Evolutionary conservation across 2,797 vertebrate genomes (phyloP), one percentile per base, ranked within the genome.

Genomic region (Chelonia mydas): DNA sequence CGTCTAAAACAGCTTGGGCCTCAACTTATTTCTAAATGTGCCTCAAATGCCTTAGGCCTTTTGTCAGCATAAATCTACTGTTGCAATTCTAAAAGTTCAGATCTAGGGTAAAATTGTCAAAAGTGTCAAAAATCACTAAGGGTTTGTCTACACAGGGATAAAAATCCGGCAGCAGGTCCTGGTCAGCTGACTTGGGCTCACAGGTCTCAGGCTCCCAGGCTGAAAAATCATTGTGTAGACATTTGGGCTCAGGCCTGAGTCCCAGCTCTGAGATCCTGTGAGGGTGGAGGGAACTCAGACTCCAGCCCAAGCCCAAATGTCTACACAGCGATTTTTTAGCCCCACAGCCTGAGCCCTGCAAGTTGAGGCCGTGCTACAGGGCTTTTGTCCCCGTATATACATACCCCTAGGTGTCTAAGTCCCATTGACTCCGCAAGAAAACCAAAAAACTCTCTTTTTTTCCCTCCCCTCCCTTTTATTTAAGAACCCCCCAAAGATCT

Each of bases 11-110:
- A 87, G 50, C 3, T 68, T 68, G 33, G 31, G 8, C 33, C 33
- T 87, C 41, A 37, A 47, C 4, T 37, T 2, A 1, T 68, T 53
- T 12, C 5, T 74, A 81, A 57, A 4, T 3, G 5, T 5, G 72
- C 23, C 51, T 90, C 16, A 49, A 91, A 91, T 84, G 50, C 79
- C 45, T 88, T 45, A 28, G 45, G 8, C 28, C 5, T 6, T 65
- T 15, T 0, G 1, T 5, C 27, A 77, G 51, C 12, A 47, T 2
- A 54, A 87, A 17, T 0, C 25, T 0, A n/a, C 31, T 17, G n/a
- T 5, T 53, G 54, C 51, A 54, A 81, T 19, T 55, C 7, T 45
- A 27, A 47, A 81, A 57, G 50, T 80, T 37, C 54, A 37, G 15
- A 17, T 57, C 54, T 11, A 57, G 7, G 9, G 25, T 45, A 57